These are phyloP conservation scores for Drosophila borealis DNA, from an alignment of 2,888 invertebrate species.

Conservation along the genomic window DNA sequence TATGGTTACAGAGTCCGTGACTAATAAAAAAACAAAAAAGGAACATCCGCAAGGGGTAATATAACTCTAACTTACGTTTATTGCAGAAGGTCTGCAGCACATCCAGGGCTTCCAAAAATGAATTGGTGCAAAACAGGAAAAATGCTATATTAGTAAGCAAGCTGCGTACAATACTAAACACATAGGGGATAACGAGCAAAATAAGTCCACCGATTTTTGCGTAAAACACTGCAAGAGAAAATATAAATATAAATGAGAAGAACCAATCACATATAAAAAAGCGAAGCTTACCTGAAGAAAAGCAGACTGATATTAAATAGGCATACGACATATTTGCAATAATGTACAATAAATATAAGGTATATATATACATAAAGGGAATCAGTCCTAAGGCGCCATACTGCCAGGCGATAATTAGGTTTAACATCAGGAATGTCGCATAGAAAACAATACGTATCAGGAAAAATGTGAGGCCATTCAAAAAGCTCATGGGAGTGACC, in stretches of 20 bases:
- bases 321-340: conserved; percentile 81
- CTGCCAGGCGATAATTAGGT: conserved; percentile 60
- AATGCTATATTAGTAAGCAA: conserved; percentile 63
- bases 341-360: conserved; percentile 76
- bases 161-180: conserved; percentile 74
- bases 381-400: conserved; percentile 73
- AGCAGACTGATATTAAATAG: conserved; percentile 83
- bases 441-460: conserved; percentile 77
- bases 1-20: too few species aligned
- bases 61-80: conserved; percentile 74
- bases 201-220: conserved; percentile 83
- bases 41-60: too few species aligned
- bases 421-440: conserved; percentile 57
- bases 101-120: conserved; percentile 82
- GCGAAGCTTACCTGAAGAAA: conserved; percentile 81
- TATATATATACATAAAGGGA: conserved; percentile 60
- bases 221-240: conserved; percentile 79
- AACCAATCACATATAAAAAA: not conserved
- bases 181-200: conserved; percentile 79
- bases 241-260: not conserved
- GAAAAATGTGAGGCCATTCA: conserved; percentile 83
- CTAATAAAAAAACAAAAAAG: too few species aligned
- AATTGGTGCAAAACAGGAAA: conserved; percentile 74
- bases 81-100: conserved; percentile 82
- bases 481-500: conserved; percentile 82